phyloP scores from a whole-genome alignment of 30 jellyfish, hydroid and myxozoan species.

The Aurelia sp. region DNA sequence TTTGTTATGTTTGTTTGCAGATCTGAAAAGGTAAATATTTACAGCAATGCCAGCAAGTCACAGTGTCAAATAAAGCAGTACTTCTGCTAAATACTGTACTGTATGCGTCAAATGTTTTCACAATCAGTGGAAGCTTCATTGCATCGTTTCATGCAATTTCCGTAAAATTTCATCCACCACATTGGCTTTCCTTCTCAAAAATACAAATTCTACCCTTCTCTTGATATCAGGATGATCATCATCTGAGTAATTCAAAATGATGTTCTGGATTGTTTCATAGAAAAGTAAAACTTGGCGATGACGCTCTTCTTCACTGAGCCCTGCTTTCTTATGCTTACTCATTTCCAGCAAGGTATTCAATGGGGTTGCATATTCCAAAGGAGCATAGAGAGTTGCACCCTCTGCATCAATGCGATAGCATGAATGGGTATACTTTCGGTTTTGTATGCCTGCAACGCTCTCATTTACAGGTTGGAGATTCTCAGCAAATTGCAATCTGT shows the following conservation, averaged over 20 bases:
- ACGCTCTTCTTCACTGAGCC: background rate
- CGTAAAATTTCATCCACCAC: background rate
- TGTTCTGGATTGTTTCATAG: background rate
- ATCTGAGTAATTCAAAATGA: background rate
- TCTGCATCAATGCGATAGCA: background rate
- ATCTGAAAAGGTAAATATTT: too few species aligned
- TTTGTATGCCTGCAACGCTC: background rate
- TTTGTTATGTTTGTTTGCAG: too few species aligned
- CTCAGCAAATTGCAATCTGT: background rate
- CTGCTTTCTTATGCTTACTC: conserved; percentile 1
- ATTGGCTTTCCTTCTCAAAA: background rate
- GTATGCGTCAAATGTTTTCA: too few species aligned
- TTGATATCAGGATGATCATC: background rate
- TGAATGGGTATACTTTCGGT: conserved; percentile 4
- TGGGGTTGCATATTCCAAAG: conserved; percentile 7
- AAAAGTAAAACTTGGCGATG: background rate
- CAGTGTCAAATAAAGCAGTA: too few species aligned
- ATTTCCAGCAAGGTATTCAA: background rate
- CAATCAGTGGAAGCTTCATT: too few species aligned
- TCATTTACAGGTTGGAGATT: background rate
- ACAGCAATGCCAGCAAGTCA: too few species aligned
- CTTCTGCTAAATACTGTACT: too few species aligned
- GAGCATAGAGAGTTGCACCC: background rate
- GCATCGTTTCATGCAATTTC: background rate
- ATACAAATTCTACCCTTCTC: background rate